These are phyloP conservation scores for Globia sparganii DNA, from an alignment of 2,888 invertebrate genomes.

Conservation along the genomic window DNA sequence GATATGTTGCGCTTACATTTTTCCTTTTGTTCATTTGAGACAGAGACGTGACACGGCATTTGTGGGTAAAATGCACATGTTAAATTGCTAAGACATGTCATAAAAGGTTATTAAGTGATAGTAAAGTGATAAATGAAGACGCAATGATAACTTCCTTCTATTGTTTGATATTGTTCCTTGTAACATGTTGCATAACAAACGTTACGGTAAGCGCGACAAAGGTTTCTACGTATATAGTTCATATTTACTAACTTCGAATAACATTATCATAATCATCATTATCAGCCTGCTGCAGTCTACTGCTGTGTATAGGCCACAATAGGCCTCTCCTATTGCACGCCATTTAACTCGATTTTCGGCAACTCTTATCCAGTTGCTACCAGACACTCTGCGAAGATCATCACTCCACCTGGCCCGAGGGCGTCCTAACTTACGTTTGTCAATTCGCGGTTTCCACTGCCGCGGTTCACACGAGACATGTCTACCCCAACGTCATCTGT, in stretches of 20 bases:
- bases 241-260: not conserved
- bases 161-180: slow-evolving; percentile 16
- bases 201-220: not conserved
- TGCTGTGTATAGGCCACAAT: not conserved
- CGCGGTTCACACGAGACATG: no score
- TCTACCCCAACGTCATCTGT: no score
- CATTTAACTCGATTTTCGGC: not conserved
- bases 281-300: not conserved
- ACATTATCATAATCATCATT: no score
- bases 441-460: no score
- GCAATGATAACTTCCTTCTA: not conserved
- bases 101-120: slow-evolving; percentile 8
- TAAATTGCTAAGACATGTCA: not conserved
- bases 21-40: slow-evolving; percentile 23
- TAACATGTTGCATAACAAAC: not conserved
- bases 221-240: not conserved
- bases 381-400: not conserved
- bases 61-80: not conserved
- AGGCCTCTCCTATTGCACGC: not conserved
- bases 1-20: slow-evolving; percentile 35
- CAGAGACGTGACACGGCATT: slow-evolving; percentile 12
- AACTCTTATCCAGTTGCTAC: not conserved
- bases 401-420: not conserved
- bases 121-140: slow-evolving; percentile 7
- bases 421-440: no score